Evolutionary conservation across 1,140 invertebrate genomes (phyloP).

Genomic region (Potamilus streckersoni): DNA sequence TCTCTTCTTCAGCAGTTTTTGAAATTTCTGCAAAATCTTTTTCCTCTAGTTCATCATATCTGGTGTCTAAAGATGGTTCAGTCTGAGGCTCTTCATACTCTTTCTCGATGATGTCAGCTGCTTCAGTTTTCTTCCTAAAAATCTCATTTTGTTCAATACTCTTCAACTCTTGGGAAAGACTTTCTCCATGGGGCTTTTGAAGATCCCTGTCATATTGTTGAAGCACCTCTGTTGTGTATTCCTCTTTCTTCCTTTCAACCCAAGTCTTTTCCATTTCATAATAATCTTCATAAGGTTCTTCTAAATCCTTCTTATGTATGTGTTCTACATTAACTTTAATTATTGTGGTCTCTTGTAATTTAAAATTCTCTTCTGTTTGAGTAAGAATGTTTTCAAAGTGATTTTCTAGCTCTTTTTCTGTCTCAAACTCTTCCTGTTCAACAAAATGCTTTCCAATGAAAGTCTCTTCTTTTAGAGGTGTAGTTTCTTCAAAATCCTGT

Average conservation of each 20-base stretch:
- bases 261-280: slow-evolving; percentile 1
- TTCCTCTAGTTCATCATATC: background rate
- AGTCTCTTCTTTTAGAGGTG: no score
- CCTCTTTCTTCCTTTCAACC: slow-evolving; percentile 6
- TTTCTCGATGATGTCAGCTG: slow-evolving; percentile 3
- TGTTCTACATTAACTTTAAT: slow-evolving; percentile 4
- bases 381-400: background rate
- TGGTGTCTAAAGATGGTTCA: slow-evolving; percentile 11
- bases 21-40: background rate
- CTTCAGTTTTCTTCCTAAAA: slow-evolving; percentile 20
- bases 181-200: background rate
- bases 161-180: background rate
- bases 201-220: background rate
- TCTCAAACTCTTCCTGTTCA: no score
- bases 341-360: slow-evolving; percentile 24
- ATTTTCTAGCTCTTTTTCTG: no score
- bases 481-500: no score
- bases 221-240: slow-evolving; percentile 3
- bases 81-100: background rate
- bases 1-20: background rate
- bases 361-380: background rate
- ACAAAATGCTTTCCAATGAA: no score
- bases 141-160: slow-evolving; percentile 1
- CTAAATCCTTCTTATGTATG: slow-evolving; percentile 7
- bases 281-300: slow-evolving; percentile 16